Percentiles rank a stretch among this genome's conserved stretches.
phyloP scores from a whole-genome alignment of 2,113 vertebrate genomes.

The Ceyx melanurus region DNA sequence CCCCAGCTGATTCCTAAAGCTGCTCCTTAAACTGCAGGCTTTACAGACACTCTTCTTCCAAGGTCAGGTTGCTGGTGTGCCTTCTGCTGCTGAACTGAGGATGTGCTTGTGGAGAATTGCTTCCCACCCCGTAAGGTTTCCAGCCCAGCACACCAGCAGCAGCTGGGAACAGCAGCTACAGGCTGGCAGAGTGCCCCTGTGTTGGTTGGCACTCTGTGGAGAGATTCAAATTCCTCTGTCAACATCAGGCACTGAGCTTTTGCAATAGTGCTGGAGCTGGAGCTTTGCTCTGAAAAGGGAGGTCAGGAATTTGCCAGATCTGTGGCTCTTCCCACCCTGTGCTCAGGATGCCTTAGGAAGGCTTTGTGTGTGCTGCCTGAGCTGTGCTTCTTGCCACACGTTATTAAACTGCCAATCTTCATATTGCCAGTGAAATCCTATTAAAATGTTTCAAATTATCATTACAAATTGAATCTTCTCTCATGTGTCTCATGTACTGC shows the following conservation, averaged over 20 bases:
- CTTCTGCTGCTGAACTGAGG: background rate
- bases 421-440: constrained; percentile 17
- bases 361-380: background rate
- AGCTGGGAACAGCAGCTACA: background rate
- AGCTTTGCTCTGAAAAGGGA: background rate
- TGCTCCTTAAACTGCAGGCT: background rate
- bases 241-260: background rate
- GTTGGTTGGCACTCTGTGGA: background rate
- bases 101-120: background rate
- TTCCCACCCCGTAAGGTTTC: background rate
- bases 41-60: background rate
- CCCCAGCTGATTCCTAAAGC: background rate
- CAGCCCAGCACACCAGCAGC: fast-evolving
- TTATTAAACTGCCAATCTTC: constrained; percentile 42
- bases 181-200: background rate
- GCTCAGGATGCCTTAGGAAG: background rate
- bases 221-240: background rate
- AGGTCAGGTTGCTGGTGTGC: background rate
- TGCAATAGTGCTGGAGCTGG: background rate
- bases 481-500: background rate
- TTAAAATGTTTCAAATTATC: constrained; percentile 51
- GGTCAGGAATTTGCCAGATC: background rate
- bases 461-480: constrained; percentile 46
- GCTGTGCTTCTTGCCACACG: background rate
- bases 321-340: background rate